Conservation (phyloP, 2,888 invertebrate species). For the Biston betularia region DNA sequence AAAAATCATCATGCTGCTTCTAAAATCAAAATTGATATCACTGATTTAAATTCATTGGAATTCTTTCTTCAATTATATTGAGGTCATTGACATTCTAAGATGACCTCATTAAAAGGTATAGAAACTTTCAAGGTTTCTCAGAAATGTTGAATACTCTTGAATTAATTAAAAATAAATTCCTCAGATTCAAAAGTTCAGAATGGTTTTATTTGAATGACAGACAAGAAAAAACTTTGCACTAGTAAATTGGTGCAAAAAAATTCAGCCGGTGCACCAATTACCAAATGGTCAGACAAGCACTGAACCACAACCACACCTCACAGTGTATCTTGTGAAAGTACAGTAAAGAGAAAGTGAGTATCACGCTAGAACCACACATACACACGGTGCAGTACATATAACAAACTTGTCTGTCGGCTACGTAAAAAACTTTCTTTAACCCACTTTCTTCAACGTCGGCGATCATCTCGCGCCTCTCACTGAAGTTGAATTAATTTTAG, state of each 20-base stretch:
- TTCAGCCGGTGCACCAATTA: slow-evolving; percentile 44
- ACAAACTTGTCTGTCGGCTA: slow-evolving; percentile 72
- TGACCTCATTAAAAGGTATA: slow-evolving; percentile 60
- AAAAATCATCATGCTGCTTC: background rate
- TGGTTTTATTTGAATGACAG: background rate
- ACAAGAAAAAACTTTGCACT: background rate
- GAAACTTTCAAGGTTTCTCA: slow-evolving; percentile 45
- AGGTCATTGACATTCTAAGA: slow-evolving; percentile 57
- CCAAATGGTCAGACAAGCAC: slow-evolving; percentile 61
- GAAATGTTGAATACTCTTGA: slow-evolving; percentile 7
- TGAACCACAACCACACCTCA: slow-evolving; percentile 79
- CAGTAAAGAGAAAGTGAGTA: slow-evolving; percentile 83
- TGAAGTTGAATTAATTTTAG: slow-evolving; percentile 70
- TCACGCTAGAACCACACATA: slow-evolving; percentile 71
- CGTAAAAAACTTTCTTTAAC: slow-evolving; percentile 86
- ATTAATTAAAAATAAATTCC: slow-evolving; percentile 3
- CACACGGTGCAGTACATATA: slow-evolving; percentile 70
- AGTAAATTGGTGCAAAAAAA: slow-evolving; percentile 23
- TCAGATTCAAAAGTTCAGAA: background rate
- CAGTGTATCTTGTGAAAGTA: slow-evolving; percentile 81
- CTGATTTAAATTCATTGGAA: slow-evolving; percentile 2
- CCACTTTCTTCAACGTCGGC: slow-evolving; percentile 79
- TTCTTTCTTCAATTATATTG: slow-evolving; percentile 28
- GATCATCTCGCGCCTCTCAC: slow-evolving; percentile 81
- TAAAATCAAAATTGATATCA: background rate